phyloP scores from a whole-genome alignment of 2,113 vertebrate species.

The Petaurus breviceps region DNA sequence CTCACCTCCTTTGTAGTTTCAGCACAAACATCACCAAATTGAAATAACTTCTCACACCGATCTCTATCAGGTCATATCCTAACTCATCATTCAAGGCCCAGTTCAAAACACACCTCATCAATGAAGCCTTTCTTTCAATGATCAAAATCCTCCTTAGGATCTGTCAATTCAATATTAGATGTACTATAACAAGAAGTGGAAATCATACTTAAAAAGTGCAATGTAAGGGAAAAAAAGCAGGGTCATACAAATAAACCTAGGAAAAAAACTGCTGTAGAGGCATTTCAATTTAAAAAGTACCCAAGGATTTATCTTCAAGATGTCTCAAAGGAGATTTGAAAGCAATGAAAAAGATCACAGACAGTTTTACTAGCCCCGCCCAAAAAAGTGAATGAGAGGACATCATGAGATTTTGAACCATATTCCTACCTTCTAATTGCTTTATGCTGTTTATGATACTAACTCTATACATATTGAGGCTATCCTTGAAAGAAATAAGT shows the following conservation, averaged over 20 bases:
- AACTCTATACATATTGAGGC: background rate
- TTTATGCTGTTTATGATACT: background rate
- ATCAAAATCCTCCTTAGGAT: background rate
- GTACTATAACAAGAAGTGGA: background rate
- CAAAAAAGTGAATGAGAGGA: background rate
- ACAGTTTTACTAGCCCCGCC: background rate
- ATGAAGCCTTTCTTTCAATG: background rate
- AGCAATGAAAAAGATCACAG: background rate
- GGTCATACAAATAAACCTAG: background rate
- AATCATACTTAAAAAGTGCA: background rate
- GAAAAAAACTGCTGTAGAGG: background rate
- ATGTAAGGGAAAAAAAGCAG: background rate
- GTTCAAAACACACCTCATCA: background rate
- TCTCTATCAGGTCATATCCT: background rate
- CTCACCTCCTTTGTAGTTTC: background rate
- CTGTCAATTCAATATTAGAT: background rate
- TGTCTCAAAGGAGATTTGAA: background rate
- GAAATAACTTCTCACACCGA: background rate
- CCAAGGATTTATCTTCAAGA: background rate
- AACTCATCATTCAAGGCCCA: background rate
- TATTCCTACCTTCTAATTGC: background rate
- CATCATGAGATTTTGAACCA: background rate
- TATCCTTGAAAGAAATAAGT: background rate
- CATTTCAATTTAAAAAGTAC: background rate
- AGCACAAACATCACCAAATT: background rate